Base-by-base conservation (phyloP, 2,797 vertebrate species). In the Lutjanus campechanus region DNA sequence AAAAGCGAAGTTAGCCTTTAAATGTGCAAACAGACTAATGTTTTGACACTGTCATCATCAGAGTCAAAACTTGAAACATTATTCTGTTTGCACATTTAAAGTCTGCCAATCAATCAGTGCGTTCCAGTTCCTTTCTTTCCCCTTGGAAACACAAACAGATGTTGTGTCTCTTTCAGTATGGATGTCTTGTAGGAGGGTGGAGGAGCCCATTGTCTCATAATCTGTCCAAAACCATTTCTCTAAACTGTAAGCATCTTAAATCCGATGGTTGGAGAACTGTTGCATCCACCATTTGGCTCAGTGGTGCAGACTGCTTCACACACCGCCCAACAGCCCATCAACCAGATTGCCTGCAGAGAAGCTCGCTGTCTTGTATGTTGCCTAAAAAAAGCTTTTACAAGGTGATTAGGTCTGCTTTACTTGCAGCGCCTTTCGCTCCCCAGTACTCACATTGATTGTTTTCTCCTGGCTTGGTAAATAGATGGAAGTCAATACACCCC, bases 401-500 rank as follows among this genome's bases (percentile, higher is more conserved):
- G 77, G 72, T 83, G 84, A 91, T 88, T 89, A 86, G 81, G 69
- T 72, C 77, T 85, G 80, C 69, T 87, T 91, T 80, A 74, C 82
- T 86, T 61, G 84, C 79, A 80, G 58, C 22, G 67, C 77, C 71
- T 80, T 83, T 66, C 40, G 11, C 76, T 90, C 81, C 56, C 55
- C 50, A 46, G 61, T 72, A 82, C 84, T 91, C 86, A 68, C 83
- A 92, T 88, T 89, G 92, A 93, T 93, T 85, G 87, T 81, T 90
- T 86, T 89, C 84, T 81, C 70, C 86, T 85, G 85, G 49, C 70
- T 71, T 56, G 84, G 81, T 90, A 91, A 91, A 88, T 68, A 79
- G 83, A 76, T 86, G 87, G 79, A 75, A 84, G 91, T 92, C 90
- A 68, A 91, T 92, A 85, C 68, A 63, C 78, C 59, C 67, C 83